Evolutionary conservation across 2,888 invertebrate species (phyloP).

Genomic region (Papilio gigon): DNA sequence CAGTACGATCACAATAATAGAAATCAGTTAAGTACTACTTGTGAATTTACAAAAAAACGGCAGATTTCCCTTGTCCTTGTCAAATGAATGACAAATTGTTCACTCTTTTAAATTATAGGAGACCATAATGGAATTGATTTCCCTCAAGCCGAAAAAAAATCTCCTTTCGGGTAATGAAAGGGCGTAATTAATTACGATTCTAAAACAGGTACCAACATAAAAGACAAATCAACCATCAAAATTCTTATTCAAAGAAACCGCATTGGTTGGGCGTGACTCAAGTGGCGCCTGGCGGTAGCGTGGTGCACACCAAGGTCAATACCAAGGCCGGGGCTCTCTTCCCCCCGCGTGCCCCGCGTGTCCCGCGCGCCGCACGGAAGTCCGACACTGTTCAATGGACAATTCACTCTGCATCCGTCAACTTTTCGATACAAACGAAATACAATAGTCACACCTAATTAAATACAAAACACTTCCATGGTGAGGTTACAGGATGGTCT

Average conservation of each 20-base stretch:
- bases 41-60: no score
- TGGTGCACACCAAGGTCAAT: conserved; percentile 51
- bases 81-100: no score
- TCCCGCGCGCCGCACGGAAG: conserved; percentile 43
- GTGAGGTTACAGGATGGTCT: background rate
- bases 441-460: background rate
- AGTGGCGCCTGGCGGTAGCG: conserved; percentile 22
- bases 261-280: conserved; percentile 20
- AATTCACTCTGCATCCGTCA: conserved; percentile 26
- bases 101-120: no score
- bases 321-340: conserved; percentile 52
- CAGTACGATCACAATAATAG: no score
- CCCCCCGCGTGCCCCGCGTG: conserved; percentile 33
- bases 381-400: conserved; percentile 39
- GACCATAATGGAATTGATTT: no score
- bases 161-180: no score
- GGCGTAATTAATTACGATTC: background rate
- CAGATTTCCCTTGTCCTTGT: no score
- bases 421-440: background rate
- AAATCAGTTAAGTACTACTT: no score
- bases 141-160: no score
- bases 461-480: background rate
- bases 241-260: background rate
- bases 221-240: conserved; percentile 12
- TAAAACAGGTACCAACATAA: background rate